Evolutionary conservation across 2,797 vertebrate genomes (phyloP), one percentile per base, ranked within the genome.

Genomic region (Pangasius mekongensis): DNA sequence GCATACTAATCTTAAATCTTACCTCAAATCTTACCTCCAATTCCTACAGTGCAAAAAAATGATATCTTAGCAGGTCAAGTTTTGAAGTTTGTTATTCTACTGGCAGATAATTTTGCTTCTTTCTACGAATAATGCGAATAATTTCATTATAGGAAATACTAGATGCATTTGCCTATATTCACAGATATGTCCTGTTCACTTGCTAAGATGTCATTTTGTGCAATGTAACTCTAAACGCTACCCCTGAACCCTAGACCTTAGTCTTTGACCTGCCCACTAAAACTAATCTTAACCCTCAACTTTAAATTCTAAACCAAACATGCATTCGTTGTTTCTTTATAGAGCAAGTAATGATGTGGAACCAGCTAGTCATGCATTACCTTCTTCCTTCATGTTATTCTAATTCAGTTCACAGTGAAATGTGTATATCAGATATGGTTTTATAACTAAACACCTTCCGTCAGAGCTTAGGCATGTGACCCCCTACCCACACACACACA

Each of bases 381-480:
- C 5, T 56, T 9, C 33, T 3, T 11, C 14, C 20, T 60, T 43
- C 6, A 7, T 43, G 58, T 56, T 27, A 30, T 78, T 33, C 36
- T 39, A 60, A 58, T 36, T 22, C 30, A 14, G 56, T n/a, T n/a
- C 6, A 82, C 10, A 43, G 80, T 43, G 36, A 64, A 82, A 43
- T 62, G 7, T 62, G 24, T 62, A 39, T 2, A 47, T 49, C 27
- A 11, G 62, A 67, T 49, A 66, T 49, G 39, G 27, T 2, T 82
- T 83, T 49, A n/a, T 30, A 66, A 49, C 43, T 67, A 66, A 60
- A 47, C 27, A 66, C 27, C 6, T 83, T 83, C 39, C 13, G 43
- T 81, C 36, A 87, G 60, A 83, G 67, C 56, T 73, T 58, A 62
- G 54, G 58, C 49, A 60, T 89, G 80, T 84, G 85, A 89, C n/a